Percentiles rank a stretch among this genome's conserved stretches.
These are phyloP conservation scores for Aphelenchoides avenae DNA, from an alignment of 1,140 invertebrate species.

Conservation along the genomic window DNA sequence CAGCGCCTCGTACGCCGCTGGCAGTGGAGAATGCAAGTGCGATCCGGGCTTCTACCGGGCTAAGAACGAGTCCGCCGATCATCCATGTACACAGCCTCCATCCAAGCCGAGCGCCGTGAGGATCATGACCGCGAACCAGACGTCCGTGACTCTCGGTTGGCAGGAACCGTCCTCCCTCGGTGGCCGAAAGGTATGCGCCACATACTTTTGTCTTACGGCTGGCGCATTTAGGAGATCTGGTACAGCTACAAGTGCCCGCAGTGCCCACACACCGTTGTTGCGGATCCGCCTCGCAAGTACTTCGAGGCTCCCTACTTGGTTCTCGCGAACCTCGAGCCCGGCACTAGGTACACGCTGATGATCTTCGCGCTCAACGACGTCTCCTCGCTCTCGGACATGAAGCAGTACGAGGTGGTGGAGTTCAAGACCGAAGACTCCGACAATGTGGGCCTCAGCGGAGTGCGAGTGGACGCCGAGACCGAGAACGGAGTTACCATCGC, in stretches of 20 bases:
- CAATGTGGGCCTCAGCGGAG: constrained; percentile 4
- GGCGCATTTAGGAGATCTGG: constrained; percentile 24
- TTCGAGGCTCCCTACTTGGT: not conserved
- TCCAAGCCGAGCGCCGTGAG: no score
- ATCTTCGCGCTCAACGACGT: constrained; percentile 23
- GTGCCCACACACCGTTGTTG: constrained; percentile 1
- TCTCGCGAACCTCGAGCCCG: constrained; percentile 26
- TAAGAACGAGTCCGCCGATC: constrained; percentile 24
- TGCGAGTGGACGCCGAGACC: constrained; percentile 12
- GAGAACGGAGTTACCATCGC: constrained; percentile 15
- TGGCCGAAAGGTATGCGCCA: no score
- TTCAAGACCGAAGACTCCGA: constrained; percentile 11
- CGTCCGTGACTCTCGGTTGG: no score
- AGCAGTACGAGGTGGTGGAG: constrained; percentile 14
- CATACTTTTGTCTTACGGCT: no score
- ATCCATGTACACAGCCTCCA: constrained; percentile 24
- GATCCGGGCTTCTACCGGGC: constrained; percentile 33
- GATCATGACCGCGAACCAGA: constrained; percentile 13
- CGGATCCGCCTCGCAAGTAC: not conserved
- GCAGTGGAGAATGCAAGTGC: constrained; percentile 30
- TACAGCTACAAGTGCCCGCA: constrained; percentile 21
- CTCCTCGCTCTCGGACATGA: constrained; percentile 3
- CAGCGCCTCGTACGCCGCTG: constrained; percentile 15
- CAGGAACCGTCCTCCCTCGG: not conserved
- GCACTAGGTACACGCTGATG: constrained; percentile 12